Base-by-base conservation (phyloP, 53 echinoderm and acorn worm species). In the Stichopus horrens region DNA sequence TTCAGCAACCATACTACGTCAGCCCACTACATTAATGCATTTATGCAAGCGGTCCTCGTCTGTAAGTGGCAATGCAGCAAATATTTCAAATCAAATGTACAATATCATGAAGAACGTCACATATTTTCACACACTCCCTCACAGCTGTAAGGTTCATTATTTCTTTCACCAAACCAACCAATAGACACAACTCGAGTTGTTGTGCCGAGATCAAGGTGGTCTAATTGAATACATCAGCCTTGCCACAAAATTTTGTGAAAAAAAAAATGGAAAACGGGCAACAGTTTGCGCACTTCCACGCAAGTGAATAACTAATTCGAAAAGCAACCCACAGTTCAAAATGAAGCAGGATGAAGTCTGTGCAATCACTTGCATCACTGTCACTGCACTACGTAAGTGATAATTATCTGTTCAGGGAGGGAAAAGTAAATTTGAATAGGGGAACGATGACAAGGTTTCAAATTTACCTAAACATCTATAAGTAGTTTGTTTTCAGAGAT, bases 161-260 rank as follows among this genome's bases (percentile, higher is more conserved):
- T 63, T 63, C 16, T 16, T 63, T 16, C 63, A 16, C 10, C 63
- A 63, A 10, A 16, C 63, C 16, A 16, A 8, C 63, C 63, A 63
- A 63, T 63, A 63, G 63, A 63, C 63, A 63, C 63, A 63, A 63
- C 63, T 16, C 4, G 10, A 13, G 63, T 63, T 16, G 63, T 6
- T 63, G 16, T 63, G 63, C 16, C 4, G 63, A 63, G 63, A 63
- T 63, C 63, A 63, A 63, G 63, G 63, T 63, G 16, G 63, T 63
- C 63, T 63, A 63, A 63, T 63, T 63, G 63, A 63, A 63, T 63
- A 63, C 63, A 63, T 63, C 63, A 63, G 63, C 63, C 63, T 63
- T 63, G 63, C 63, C 63, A 16, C 63, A 63, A 10, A 63, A 13
- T 63, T 63, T 16, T 16, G 63, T 63, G 13, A 60, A 60, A 16